These are phyloP conservation scores for Rhamphomyia laevipes DNA, from an alignment of 2,888 invertebrate genomes.

Conservation along the genomic window DNA sequence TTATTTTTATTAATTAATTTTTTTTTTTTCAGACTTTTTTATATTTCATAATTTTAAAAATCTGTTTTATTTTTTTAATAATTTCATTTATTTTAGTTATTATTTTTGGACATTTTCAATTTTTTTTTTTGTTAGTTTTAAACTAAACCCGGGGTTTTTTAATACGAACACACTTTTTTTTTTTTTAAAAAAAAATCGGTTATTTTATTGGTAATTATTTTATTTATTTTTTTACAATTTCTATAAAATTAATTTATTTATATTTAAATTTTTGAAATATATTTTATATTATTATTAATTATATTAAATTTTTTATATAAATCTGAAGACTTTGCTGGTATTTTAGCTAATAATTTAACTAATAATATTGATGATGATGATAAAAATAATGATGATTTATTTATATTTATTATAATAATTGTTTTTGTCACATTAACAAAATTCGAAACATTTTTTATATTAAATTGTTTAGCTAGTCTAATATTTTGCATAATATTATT, in stretches of 20 bases:
- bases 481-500: background rate
- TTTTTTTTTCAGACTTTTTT: background rate
- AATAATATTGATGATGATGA: too few species aligned
- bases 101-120: constrained; percentile 6
- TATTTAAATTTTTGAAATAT: background rate
- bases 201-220: too few species aligned
- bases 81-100: background rate
- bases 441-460: constrained; percentile 12
- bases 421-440: constrained; percentile 13
- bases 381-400: background rate
- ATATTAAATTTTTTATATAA: background rate
- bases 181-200: too few species aligned
- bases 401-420: background rate
- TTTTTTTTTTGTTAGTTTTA: constrained; percentile 18
- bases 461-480: background rate
- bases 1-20: constrained; percentile 1
- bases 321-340: too few species aligned
- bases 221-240: too few species aligned
- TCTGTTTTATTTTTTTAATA: background rate
- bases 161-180: too few species aligned
- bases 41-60: background rate
- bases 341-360: too few species aligned
- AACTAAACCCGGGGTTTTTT: too few species aligned
- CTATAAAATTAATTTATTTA: too few species aligned
- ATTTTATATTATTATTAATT: background rate